Percentiles rank a stretch among this genome's conserved stretches.
Conservation (phyloP, 2,113 vertebrate species). For the Papio anubis region DNA sequence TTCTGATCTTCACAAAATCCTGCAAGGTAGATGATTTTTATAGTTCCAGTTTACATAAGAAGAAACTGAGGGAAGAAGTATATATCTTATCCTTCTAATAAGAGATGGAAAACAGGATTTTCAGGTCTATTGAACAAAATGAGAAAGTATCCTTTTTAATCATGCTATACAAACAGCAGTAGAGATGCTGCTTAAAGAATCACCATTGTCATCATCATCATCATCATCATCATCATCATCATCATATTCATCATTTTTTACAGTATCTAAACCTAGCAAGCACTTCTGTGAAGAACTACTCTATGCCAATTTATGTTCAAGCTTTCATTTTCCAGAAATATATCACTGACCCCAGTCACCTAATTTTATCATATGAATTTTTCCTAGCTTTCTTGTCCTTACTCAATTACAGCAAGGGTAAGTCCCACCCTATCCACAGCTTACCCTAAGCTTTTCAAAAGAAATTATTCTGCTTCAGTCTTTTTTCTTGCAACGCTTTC, state of each 20-base stretch:
- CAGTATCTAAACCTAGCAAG: background rate
- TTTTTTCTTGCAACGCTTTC: background rate
- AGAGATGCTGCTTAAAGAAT: background rate
- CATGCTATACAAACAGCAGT: fast-evolving
- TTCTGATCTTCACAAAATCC: background rate
- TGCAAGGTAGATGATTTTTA: background rate
- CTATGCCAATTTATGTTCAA: background rate
- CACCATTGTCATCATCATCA: too few species aligned
- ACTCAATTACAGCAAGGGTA: background rate
- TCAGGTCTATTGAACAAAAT: background rate
- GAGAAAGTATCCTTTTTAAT: background rate
- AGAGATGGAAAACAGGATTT: background rate
- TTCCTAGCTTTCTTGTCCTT: background rate
- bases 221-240: too few species aligned
- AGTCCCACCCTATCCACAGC: background rate
- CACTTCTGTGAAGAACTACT: background rate
- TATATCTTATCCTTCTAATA: background rate
- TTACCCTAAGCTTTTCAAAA: background rate
- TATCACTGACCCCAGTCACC: background rate
- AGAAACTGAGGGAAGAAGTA: background rate
- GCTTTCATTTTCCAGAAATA: background rate
- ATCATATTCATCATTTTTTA: background rate
- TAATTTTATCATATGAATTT: background rate
- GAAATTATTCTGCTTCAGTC: background rate
- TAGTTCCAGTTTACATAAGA: background rate